Conservation (phyloP, 2,797 vertebrate species). For the Crenuchus spilurus region DNA sequence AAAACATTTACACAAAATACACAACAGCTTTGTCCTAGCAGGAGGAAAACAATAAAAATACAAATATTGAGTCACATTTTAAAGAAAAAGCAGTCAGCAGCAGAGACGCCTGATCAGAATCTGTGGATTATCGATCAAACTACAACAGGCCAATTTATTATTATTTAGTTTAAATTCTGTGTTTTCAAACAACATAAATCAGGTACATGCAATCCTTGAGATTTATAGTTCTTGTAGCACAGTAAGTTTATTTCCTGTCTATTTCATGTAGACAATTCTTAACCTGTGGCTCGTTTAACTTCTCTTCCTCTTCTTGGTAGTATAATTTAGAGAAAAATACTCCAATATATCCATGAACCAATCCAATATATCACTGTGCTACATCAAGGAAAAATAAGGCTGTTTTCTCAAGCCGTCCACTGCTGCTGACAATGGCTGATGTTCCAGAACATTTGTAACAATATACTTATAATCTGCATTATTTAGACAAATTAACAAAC, state of each 20-base stretch:
- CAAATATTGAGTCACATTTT: background rate
- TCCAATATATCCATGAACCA: no score
- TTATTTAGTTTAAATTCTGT: no score
- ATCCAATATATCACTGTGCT: background rate
- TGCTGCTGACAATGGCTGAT: background rate
- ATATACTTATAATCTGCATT: background rate
- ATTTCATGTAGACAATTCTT: no score
- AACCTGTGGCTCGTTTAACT: no score
- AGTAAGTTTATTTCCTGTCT: no score
- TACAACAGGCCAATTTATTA: no score
- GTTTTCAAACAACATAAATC: no score
- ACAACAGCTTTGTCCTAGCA: background rate
- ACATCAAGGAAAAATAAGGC: background rate
- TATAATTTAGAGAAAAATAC: no score
- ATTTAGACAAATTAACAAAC: constrained; percentile 2
- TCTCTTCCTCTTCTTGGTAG: no score
- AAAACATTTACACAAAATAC: constrained; percentile 24
- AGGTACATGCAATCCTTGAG: no score
- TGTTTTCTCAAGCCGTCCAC: background rate
- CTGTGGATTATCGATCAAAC: background rate
- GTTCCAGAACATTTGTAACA: background rate
- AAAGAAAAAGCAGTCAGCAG: background rate
- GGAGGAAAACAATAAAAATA: background rate
- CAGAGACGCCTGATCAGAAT: no score
- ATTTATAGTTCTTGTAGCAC: no score